Conservation (phyloP, 1,140 invertebrate species). For the Drosophila simulans region DNA sequence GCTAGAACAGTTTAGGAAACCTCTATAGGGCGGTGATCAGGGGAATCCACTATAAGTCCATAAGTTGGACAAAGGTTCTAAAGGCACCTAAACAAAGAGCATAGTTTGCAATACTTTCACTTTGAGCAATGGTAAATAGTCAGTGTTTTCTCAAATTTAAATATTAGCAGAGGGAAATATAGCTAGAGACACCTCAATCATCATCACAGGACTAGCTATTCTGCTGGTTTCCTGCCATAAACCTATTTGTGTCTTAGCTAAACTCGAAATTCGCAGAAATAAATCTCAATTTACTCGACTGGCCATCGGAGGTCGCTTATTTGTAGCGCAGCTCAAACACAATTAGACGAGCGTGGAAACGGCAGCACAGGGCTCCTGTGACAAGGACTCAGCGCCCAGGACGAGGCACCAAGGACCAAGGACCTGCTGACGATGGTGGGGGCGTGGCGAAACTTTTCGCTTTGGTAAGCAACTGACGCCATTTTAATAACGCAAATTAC, state of each 20-base stretch:
- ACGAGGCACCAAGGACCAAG: slow-evolving; percentile 17
- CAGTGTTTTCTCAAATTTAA: too few relatives aligned
- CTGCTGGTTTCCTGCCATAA: slow-evolving; percentile 13
- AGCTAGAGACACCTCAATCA: slow-evolving; percentile 9
- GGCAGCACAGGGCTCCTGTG: slow-evolving; percentile 10
- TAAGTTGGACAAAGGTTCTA: background rate
- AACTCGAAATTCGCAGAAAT: slow-evolving; percentile 31
- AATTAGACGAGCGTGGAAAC: slow-evolving; percentile 48
- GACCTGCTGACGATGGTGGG: slow-evolving; percentile 8
- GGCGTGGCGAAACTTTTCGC: slow-evolving; percentile 54
- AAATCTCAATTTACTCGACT: slow-evolving; percentile 40
- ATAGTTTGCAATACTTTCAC: too few relatives aligned
- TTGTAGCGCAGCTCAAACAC: slow-evolving; percentile 52
- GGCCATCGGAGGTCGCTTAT: slow-evolving; percentile 4
- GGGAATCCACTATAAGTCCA: slow-evolving; percentile 4
- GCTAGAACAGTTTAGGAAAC: slow-evolving; percentile 28
- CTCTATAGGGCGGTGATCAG: slow-evolving; percentile 25
- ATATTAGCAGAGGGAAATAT: too few relatives aligned
- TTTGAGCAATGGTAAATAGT: too few relatives aligned
- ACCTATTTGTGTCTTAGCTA: slow-evolving; percentile 11
- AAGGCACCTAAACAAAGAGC: background rate
- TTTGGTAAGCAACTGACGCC: slow-evolving; percentile 76
- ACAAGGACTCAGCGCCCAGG: slow-evolving; percentile 6
- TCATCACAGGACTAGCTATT: background rate
- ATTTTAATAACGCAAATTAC: slow-evolving; percentile 81